phyloP scores from a whole-genome alignment of 2,888 invertebrate genomes.

The Sinopyrophorus schimmeli region DNA sequence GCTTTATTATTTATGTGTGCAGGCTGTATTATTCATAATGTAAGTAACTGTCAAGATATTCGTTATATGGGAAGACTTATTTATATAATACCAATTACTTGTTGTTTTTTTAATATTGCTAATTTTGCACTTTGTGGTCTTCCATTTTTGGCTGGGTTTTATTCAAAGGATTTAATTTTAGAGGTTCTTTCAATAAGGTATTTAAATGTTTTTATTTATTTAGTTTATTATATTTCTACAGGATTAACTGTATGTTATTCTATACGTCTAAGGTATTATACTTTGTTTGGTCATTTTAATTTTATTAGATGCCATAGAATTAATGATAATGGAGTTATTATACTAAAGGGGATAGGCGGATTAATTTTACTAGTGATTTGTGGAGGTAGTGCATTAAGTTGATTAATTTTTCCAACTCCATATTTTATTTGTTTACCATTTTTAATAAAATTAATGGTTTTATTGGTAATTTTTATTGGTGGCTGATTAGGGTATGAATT shows the following conservation, averaged over 20 bases:
- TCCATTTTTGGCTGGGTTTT: conserved; percentile 67
- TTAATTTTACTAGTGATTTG: conserved; percentile 60
- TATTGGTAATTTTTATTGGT: too few relatives aligned
- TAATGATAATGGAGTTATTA: conserved; percentile 57
- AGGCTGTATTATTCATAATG: conserved; percentile 69
- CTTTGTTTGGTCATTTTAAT: conserved; percentile 58
- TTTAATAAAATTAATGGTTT: too few relatives aligned
- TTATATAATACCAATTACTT: conserved; percentile 60
- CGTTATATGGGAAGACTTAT: conserved; percentile 62
- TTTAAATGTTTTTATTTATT: conserved; percentile 61
- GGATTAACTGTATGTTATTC: conserved; percentile 63
- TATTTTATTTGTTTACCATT: too few relatives aligned
- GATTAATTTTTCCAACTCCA: conserved; percentile 60
- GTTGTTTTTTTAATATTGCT: conserved; percentile 66
- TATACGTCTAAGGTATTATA: conserved; percentile 62
- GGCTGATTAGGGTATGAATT: too few relatives aligned
- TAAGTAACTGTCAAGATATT: conserved; percentile 68
- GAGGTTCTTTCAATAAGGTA: conserved; percentile 59
- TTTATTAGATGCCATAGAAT: conserved; percentile 57
- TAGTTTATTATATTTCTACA: conserved; percentile 62
- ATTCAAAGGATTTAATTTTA: conserved; percentile 67
- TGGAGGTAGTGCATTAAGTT: conserved; percentile 60
- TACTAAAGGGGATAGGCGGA: conserved; percentile 52
- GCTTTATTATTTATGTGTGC: conserved; percentile 71
- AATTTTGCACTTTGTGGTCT: conserved; percentile 66